Percentiles rank a stretch among this genome's conserved stretches.
Conservation (phyloP, 1,140 invertebrate species). For the Nomia melanderi region DNA sequence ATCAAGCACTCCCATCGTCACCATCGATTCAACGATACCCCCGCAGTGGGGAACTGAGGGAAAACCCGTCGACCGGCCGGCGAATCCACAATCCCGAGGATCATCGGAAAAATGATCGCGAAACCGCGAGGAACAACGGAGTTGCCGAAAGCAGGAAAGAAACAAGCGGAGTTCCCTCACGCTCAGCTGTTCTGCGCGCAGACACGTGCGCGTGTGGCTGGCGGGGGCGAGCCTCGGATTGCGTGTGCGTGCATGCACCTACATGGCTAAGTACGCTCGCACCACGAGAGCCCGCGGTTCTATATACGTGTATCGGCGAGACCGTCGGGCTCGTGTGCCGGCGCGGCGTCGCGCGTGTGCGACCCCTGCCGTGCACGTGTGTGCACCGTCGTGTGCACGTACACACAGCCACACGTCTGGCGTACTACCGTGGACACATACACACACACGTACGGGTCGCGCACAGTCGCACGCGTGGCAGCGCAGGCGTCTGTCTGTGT, state of each 20-base stretch:
- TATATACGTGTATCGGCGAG: constrained; percentile 30
- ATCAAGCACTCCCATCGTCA: too few species aligned
- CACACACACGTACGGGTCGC: constrained; percentile 43
- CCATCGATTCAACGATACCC: too few species aligned
- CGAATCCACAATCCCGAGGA: too few species aligned
- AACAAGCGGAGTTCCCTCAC: constrained; percentile 62
- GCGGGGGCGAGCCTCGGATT: constrained; percentile 58
- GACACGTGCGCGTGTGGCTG: constrained; percentile 77
- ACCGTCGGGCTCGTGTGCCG: constrained; percentile 6
- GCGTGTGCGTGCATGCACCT: constrained; percentile 63
- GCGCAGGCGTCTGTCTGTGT: constrained; percentile 73
- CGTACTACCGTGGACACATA: too few species aligned
- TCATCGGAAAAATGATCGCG: not conserved
- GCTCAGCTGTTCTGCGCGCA: constrained; percentile 80
- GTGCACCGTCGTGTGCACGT: too few species aligned
- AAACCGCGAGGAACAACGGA: not conserved
- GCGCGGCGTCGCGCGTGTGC: constrained; percentile 23
- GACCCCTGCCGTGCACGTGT: constrained; percentile 63
- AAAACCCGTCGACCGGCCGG: too few species aligned
- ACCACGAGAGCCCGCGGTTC: not conserved
- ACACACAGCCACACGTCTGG: too few species aligned
- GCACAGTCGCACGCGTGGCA: constrained; percentile 58
- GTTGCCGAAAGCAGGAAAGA: constrained; percentile 3
- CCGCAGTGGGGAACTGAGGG: too few species aligned
- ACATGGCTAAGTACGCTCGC: constrained; percentile 3